Conservation (phyloP, 2,888 invertebrate genomes). For the Rhimphoctona megacephalus region DNA sequence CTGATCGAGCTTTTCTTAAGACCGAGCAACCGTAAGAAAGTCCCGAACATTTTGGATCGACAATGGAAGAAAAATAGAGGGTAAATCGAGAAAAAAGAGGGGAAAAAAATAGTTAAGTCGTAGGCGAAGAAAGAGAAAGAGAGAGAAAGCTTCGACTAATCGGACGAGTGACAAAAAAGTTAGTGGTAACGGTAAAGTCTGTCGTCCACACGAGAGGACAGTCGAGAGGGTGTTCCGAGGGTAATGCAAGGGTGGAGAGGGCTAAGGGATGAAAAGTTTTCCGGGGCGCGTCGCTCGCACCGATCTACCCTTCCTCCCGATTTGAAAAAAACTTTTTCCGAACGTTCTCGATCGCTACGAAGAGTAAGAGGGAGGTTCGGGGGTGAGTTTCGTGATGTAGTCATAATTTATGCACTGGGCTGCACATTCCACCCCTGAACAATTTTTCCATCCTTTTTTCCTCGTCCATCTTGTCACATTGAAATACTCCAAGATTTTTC, state of each 20-base stretch:
- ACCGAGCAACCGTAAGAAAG: conserved; percentile 59
- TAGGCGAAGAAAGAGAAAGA: conserved; percentile 15
- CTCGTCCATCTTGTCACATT: conserved; percentile 56
- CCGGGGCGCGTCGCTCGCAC: conserved; percentile 53
- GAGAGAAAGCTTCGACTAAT: conserved; percentile 59
- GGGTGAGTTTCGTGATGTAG: conserved; percentile 75
- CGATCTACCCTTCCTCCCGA: conserved; percentile 53
- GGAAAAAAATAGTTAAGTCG: conserved; percentile 26
- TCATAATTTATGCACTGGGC: conserved; percentile 82
- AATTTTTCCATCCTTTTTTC: conserved; percentile 49
- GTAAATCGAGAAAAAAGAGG: conserved; percentile 55
- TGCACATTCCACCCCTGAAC: conserved; percentile 65
- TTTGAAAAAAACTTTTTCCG: conserved; percentile 71
- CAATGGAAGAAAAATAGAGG: conserved; percentile 72
- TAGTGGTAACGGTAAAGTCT: conserved; percentile 63
- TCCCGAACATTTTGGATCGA: conserved; percentile 70
- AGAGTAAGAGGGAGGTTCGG: neutral
- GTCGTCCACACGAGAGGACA: conserved; percentile 52
- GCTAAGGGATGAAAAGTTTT: conserved; percentile 62
- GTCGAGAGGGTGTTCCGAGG: conserved; percentile 3
- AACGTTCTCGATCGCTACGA: conserved; percentile 48
- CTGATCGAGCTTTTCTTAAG: conserved; percentile 40
- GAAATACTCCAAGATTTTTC: conserved; percentile 63
- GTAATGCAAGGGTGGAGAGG: conserved; percentile 4
- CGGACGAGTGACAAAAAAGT: conserved; percentile 65